Percentiles rank a stretch among this genome's conserved stretches.
phyloP scores from a whole-genome alignment of 2,113 vertebrate genomes.

The Entomyzon cyanotis region DNA sequence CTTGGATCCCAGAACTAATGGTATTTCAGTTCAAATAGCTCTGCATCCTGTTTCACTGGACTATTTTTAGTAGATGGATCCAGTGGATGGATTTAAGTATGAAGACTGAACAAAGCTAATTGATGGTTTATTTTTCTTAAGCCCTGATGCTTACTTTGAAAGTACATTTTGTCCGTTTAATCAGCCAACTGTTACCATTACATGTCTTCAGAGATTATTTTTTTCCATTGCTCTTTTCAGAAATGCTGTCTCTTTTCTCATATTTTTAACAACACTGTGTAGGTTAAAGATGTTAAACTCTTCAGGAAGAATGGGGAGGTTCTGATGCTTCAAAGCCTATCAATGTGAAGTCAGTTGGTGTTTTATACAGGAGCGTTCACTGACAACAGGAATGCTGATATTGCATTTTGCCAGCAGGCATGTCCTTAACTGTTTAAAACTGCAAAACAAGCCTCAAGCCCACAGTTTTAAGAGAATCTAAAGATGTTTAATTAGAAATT shows the following conservation, averaged over 20 bases:
- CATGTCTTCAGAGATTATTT: neutral
- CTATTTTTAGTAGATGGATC: neutral
- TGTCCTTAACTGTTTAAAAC: neutral
- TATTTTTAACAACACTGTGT: neutral
- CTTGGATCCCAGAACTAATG: neutral
- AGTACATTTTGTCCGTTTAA: neutral
- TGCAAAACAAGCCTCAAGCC: neutral
- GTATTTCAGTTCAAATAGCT: neutral
- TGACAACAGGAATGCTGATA: neutral
- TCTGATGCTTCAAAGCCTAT: neutral
- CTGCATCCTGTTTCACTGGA: neutral
- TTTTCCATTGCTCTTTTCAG: neutral
- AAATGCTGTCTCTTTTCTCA: neutral
- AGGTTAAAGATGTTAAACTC: neutral
- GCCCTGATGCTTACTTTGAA: accelerated
- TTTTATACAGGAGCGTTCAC: neutral
- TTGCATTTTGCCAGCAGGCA: neutral
- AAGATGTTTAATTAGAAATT: neutral
- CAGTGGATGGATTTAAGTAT: neutral
- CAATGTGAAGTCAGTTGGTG: neutral
- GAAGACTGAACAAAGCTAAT: neutral
- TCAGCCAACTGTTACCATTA: neutral
- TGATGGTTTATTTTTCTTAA: neutral
- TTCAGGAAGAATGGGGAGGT: neutral
- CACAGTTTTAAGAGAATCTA: neutral